Percentiles rank a stretch among this genome's conserved stretches.
phyloP scores from a whole-genome alignment of 1,140 invertebrate species.

The Eulimnadia texana region DNA sequence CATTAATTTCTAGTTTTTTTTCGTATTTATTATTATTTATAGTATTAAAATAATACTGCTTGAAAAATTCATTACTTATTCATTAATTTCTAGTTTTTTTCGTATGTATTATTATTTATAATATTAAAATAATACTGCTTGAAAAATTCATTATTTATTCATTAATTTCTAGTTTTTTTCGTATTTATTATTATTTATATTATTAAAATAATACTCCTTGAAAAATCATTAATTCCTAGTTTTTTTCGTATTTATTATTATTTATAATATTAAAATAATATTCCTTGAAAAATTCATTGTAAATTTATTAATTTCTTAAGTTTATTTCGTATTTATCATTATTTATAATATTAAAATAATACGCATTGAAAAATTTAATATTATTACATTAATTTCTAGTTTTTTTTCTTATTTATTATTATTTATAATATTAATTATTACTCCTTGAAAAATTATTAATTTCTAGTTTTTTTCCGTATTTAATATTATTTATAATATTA shows the following conservation, averaged over 20 bases:
- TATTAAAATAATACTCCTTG: neutral
- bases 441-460: neutral
- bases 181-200: neutral
- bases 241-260: constrained; percentile 12
- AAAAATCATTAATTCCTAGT: neutral
- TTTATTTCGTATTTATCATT: constrained; percentile 6
- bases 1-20: constrained; percentile 8
- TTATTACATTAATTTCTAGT: neutral
- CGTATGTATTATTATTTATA: too few species aligned
- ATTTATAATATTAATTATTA: neutral
- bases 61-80: too few species aligned
- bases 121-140: too few species aligned
- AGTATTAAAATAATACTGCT: too few species aligned
- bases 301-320: too few species aligned
- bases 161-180: neutral
- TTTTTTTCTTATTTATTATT: neutral
- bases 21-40: constrained; percentile 16
- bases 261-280: too few species aligned
- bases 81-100: too few species aligned
- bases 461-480: constrained; percentile 13
- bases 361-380: neutral
- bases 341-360: neutral
- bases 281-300: too few species aligned
- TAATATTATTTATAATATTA: constrained; percentile 16
- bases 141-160: too few species aligned